These are phyloP conservation scores for Torymus aiolomorphi DNA, from an alignment of 2,888 invertebrate genomes.

Conservation along the genomic window DNA sequence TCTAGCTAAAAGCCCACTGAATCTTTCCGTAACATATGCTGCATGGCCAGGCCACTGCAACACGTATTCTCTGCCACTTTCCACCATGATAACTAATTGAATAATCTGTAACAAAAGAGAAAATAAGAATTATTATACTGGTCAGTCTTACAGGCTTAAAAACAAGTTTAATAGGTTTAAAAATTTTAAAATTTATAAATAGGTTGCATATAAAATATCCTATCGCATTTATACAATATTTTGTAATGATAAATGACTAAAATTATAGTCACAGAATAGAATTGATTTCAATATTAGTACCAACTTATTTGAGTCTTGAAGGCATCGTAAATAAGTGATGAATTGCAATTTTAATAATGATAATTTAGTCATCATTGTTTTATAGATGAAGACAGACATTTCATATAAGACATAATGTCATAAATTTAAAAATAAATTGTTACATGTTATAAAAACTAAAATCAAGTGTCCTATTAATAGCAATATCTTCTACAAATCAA, in stretches of 20 bases:
- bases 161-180: no score
- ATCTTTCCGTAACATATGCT: constrained; percentile 81
- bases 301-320: neutral
- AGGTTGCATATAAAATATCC: neutral
- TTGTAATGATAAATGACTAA: no score
- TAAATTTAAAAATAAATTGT: constrained; percentile 20
- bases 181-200: neutral
- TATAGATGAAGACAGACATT: neutral
- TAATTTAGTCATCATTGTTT: no score
- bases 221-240: no score
- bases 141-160: no score
- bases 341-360: no score
- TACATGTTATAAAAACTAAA: constrained; percentile 13
- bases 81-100: constrained; percentile 65
- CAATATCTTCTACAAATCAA: constrained; percentile 11
- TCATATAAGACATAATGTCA: neutral
- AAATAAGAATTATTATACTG: neutral
- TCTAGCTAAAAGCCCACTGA: constrained; percentile 84
- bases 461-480: constrained; percentile 38
- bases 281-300: no score
- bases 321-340: no score
- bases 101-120: constrained; percentile 37
- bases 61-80: constrained; percentile 75
- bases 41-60: constrained; percentile 85
- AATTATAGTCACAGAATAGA: no score